These are phyloP conservation scores for Saccopteryx bilineata DNA, from an alignment of 2,113 vertebrate species.

Conservation along the genomic window DNA sequence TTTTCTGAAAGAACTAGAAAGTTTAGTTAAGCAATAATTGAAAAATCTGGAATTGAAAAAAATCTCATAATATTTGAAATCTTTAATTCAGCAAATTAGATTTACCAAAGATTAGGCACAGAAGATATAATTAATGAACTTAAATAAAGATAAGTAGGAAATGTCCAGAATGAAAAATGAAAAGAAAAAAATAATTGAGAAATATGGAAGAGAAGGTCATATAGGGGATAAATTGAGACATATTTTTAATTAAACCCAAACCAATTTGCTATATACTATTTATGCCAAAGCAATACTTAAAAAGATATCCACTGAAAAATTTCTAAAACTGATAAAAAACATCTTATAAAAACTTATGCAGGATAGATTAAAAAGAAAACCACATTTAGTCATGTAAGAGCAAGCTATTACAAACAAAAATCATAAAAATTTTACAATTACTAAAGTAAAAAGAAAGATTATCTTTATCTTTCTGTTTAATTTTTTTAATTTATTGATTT, in stretches of 20 bases:
- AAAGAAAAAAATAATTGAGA: background rate
- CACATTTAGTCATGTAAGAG: background rate
- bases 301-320: background rate
- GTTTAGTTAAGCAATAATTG: background rate
- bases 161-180: background rate
- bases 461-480: background rate
- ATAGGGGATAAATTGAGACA: background rate
- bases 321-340: background rate
- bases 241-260: background rate
- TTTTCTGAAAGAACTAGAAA: background rate
- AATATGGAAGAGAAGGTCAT: background rate
- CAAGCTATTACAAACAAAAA: background rate
- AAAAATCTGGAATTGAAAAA: background rate
- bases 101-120: background rate
- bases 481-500: too few relatives aligned
- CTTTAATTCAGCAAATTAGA: background rate
- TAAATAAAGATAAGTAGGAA: background rate
- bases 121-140: background rate
- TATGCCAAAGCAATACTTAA: slow-evolving; percentile 20
- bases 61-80: background rate
- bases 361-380: background rate
- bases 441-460: background rate
- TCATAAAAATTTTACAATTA: background rate
- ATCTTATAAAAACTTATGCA: background rate
- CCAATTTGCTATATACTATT: background rate